A percentile compares a stretch with the other conserved stretches of the same genome.
phyloP scores from a whole-genome alignment of 2,797 vertebrate species.

The Myiotriccus ornatus region DNA sequence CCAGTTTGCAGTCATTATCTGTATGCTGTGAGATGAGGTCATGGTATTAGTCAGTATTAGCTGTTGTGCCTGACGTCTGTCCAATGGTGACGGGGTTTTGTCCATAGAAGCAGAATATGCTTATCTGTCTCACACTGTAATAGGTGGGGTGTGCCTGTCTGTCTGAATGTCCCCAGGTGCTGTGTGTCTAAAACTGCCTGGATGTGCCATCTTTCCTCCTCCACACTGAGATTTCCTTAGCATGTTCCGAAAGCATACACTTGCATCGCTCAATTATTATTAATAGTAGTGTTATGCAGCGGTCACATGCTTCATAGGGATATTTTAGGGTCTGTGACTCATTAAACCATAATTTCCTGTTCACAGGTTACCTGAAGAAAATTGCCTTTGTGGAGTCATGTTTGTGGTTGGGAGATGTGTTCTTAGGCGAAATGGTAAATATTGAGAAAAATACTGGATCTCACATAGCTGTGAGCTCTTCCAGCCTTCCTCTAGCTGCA shows the following conservation, averaged over 20 bases:
- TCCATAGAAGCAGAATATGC: background rate
- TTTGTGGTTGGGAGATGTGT: background rate
- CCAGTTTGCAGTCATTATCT: background rate
- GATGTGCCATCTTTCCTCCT: slow-evolving; percentile 26
- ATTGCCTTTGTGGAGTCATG: background rate
- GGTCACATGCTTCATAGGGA: background rate
- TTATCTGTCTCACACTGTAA: background rate
- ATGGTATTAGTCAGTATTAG: background rate
- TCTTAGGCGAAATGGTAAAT: background rate
- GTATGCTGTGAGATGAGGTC: background rate
- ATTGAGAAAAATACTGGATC: background rate
- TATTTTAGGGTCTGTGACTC: slow-evolving; percentile 62
- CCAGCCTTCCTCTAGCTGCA: background rate
- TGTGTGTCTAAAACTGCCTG: background rate
- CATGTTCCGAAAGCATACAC: background rate
- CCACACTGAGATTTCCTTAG: slow-evolving; percentile 17
- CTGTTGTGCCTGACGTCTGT: background rate
- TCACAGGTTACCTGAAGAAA: slow-evolving; percentile 57
- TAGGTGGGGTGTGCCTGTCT: background rate
- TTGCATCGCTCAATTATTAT: slow-evolving; percentile 25
- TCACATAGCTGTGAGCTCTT: background rate
- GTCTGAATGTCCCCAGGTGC: background rate
- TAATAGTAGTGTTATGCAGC: background rate
- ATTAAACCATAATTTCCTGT: slow-evolving; percentile 5
- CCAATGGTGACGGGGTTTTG: background rate